These are phyloP conservation scores for Phania funesta DNA, from an alignment of 2,888 invertebrate genomes.

Conservation along the genomic window DNA sequence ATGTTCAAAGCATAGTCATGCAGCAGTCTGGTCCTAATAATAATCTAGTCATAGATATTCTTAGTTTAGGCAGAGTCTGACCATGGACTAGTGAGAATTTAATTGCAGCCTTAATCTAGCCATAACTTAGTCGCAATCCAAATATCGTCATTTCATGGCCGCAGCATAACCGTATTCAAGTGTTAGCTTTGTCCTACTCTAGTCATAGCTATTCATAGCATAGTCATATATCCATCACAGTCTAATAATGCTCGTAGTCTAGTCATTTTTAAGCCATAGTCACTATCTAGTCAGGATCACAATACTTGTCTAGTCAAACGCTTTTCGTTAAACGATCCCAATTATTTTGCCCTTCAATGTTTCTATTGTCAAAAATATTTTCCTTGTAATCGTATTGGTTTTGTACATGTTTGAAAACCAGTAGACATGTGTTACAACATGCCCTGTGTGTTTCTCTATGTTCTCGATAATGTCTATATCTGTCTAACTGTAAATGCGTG, in stretches of 20 bases:
- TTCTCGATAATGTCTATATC: slow-evolving; percentile 1
- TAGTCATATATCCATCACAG: no score
- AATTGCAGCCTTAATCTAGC: not conserved
- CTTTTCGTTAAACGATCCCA: not conserved
- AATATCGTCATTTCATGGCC: no score
- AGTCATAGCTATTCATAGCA: no score
- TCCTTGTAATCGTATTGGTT: slow-evolving; percentile 36
- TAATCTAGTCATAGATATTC: not conserved
- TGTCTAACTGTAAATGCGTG: not conserved
- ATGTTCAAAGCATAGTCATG: not conserved
- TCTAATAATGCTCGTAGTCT: no score
- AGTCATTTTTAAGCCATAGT: no score
- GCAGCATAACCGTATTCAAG: no score
- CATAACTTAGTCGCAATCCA: not conserved
- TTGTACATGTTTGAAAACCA: slow-evolving; percentile 25
- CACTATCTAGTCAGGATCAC: no score
- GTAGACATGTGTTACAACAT: slow-evolving; percentile 41
- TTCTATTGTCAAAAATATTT: not conserved
- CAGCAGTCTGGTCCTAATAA: not conserved
- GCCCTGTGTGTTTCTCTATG: not conserved
- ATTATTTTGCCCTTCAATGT: not conserved
- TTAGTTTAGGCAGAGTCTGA: not conserved
- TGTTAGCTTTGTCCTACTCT: no score
- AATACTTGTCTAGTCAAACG: no score
- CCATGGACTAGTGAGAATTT: not conserved